Evolutionary conservation across 2,797 vertebrate genomes (phyloP), one percentile per base, ranked within the genome.

Genomic region (Tinamus major): DNA sequence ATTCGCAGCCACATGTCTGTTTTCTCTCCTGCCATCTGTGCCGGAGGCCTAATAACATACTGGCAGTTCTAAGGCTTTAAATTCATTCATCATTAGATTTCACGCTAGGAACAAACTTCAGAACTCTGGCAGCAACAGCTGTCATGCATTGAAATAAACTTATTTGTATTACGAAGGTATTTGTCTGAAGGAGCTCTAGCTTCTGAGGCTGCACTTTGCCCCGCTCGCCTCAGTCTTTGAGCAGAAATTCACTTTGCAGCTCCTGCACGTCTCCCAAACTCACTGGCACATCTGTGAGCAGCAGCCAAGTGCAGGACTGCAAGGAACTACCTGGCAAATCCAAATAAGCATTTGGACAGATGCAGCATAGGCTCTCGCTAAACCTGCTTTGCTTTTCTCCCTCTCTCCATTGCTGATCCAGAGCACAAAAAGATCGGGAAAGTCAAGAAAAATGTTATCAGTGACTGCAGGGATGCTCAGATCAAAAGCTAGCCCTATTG

Each of bases 11-110:
- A 70, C 70, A 77, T 64, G 58, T 82, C 64, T 31, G 39, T 56
- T 91, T 78, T 42, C 69, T 61, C n/a, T 78, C 48, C 46, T 68
- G 67, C 58, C 87, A 91, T 87, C 94, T 92, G 82, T 46, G 48
- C 31, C 65, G 64, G 59, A 75, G 63, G 14, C 53, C 44, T 65
- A 77, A 61, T 49, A 91, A 49, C 1, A 4, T 41, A 79, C 65
- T 82, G 68, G 63, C 83, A 80, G 76, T 65, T 91, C 67, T 83
- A 89, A 90, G 75, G 51, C 65, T 56, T 79, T 87, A 48, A 72
- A 88, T 96, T 87, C 79, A 84, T 92, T 87, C 84, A 87, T 81
- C 87, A 85, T 90, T 92, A 89, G 44, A 82, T 95, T 95, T 69
- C 91, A 75, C 39, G 35, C 84, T 87, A 88, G 89, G 41, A 93